Evolutionary conservation across 1,140 invertebrate genomes (phyloP).

Genomic region (Lethrus apterus): DNA sequence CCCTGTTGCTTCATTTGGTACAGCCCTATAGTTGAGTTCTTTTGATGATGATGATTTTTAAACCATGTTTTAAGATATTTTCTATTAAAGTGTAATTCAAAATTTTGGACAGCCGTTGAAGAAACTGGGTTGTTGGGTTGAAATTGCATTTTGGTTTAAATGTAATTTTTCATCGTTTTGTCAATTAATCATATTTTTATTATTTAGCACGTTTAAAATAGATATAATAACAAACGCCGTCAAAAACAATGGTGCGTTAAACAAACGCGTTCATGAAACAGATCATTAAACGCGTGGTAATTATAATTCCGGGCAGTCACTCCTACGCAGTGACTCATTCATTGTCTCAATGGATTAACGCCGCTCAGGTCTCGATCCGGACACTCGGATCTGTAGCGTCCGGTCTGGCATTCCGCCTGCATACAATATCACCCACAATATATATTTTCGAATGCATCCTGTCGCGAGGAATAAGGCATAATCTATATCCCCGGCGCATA

Average conservation of each 20-base stretch:
- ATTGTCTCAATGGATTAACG: slow-evolving; percentile 7
- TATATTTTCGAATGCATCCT: slow-evolving; percentile 28
- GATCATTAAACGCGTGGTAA: slow-evolving; percentile 2
- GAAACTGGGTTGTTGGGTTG: too few species aligned
- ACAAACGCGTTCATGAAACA: slow-evolving; percentile 7
- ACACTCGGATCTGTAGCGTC: slow-evolving; percentile 18
- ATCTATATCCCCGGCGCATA: slow-evolving; percentile 32
- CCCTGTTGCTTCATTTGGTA: slow-evolving; percentile 15
- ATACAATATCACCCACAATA: slow-evolving; percentile 1
- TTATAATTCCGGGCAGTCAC: slow-evolving; percentile 7
- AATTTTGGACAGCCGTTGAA: too few species aligned
- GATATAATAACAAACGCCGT: neutral
- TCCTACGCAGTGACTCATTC: slow-evolving; percentile 5
- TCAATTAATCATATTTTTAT: too few species aligned
- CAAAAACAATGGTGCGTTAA: neutral
- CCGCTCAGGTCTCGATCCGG: slow-evolving; percentile 16
- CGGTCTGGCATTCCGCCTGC: slow-evolving; percentile 10
- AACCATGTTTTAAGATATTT: too few species aligned
- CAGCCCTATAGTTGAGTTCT: slow-evolving; percentile 17
- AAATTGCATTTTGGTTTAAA: too few species aligned
- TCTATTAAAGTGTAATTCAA: too few species aligned
- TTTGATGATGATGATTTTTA: too few species aligned
- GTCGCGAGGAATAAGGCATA: slow-evolving; percentile 25
- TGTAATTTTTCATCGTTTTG: too few species aligned
- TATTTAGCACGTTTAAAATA: neutral